Evolutionary conservation across 2,888 invertebrate species (phyloP).

Genomic region (Catocala nupta): DNA sequence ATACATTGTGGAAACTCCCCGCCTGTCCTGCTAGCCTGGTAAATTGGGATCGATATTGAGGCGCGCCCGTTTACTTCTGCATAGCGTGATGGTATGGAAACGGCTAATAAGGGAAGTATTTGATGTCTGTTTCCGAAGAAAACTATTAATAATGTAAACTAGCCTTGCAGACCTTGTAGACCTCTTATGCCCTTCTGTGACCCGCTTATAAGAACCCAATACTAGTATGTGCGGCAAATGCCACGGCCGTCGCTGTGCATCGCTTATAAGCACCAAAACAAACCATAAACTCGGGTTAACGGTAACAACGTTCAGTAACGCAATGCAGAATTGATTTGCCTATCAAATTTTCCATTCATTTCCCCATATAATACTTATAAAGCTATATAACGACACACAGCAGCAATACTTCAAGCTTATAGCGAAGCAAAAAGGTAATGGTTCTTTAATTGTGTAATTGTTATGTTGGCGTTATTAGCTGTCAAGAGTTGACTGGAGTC

Average conservation of each 20-base stretch:
- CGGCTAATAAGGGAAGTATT: slow-evolving; percentile 21
- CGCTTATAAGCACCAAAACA: slow-evolving; percentile 14
- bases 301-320: slow-evolving; percentile 9
- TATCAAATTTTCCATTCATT: slow-evolving; percentile 10
- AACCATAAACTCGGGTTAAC: slow-evolving; percentile 11
- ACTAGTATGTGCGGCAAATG: not conserved
- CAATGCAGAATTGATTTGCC: slow-evolving; percentile 10
- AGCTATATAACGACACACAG: not conserved
- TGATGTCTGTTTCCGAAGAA: slow-evolving; percentile 5
- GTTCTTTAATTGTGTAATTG: not conserved
- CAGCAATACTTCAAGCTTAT: too few relatives aligned
- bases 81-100: slow-evolving; percentile 49
- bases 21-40: slow-evolving; percentile 62
- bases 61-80: slow-evolving; percentile 48
- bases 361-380: slow-evolving; percentile 1
- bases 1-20: slow-evolving; percentile 59
- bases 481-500: too few relatives aligned
- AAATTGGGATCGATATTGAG: slow-evolving; percentile 57
- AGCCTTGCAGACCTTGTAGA: not conserved
- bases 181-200: not conserved
- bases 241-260: slow-evolving; percentile 5
- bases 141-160: not conserved
- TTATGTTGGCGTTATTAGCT: not conserved
- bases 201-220: not conserved
- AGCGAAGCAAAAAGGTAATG: not conserved